Conservation (phyloP, 1,140 invertebrate genomes). For the Anoplolepis gracilipes region DNA sequence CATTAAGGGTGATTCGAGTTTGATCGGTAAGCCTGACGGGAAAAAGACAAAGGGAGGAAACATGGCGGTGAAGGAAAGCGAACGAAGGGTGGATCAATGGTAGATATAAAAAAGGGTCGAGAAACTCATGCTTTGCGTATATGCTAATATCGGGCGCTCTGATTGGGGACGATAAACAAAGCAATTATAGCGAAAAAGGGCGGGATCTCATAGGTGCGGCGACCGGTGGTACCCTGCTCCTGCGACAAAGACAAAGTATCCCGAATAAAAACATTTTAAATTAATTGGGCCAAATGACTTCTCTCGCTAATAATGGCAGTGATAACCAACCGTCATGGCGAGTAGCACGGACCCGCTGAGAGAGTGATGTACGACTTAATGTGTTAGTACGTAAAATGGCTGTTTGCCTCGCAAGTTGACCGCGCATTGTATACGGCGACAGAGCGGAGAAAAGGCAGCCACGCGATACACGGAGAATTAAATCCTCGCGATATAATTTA, state of each 20-base stretch:
- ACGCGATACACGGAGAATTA: constrained; percentile 23
- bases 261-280: constrained; percentile 70
- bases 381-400: constrained; percentile 44
- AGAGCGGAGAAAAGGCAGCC: neutral
- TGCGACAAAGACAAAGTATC: constrained; percentile 69
- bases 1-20: constrained; percentile 22
- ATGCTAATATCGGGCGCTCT: constrained; percentile 79
- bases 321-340: constrained; percentile 45
- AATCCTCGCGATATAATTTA: constrained; percentile 5
- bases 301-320: constrained; percentile 65
- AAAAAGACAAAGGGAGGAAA: constrained; percentile 9
- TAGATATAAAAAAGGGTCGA: constrained; percentile 55
- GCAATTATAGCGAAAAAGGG: constrained; percentile 82
- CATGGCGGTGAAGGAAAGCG: constrained; percentile 32
- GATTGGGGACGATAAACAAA: constrained; percentile 83
- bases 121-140: constrained; percentile 72
- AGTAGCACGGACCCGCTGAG: constrained; percentile 33
- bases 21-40: neutral
- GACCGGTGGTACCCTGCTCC: constrained; percentile 53
- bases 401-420: constrained; percentile 36
- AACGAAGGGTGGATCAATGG: constrained; percentile 33
- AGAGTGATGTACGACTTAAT: constrained; percentile 44
- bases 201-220: constrained; percentile 71
- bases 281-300: constrained; percentile 68
- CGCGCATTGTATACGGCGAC: neutral